Evolutionary conservation across 2,113 vertebrate species (phyloP).

Genomic region (Scophthalmus maximus): DNA sequence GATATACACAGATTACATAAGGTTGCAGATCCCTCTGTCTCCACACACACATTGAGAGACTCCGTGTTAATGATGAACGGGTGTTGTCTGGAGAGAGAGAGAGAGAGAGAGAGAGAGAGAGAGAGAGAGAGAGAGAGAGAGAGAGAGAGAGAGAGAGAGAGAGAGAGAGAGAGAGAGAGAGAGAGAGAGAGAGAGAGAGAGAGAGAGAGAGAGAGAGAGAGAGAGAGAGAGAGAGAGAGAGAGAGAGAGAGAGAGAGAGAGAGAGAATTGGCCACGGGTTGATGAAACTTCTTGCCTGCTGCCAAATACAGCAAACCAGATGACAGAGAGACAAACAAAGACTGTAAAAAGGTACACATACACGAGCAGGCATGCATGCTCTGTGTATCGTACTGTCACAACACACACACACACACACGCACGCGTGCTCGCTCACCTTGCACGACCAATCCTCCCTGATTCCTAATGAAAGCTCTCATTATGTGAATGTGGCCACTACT

Average conservation of each 20-base stretch:
- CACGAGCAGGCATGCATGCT: background rate
- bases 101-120: too few species aligned
- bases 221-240: too few species aligned
- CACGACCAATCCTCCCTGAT: conserved; percentile 44
- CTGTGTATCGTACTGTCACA: conserved; percentile 11
- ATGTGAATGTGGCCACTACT: conserved; percentile 70
- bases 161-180: too few species aligned
- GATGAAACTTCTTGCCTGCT: conserved; percentile 8
- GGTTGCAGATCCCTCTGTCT: conserved; percentile 53
- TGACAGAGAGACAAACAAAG: conserved; percentile 16
- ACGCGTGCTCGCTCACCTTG: conserved; percentile 31
- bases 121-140: too few species aligned
- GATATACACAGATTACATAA: conserved; percentile 68
- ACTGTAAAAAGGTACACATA: background rate
- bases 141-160: too few species aligned
- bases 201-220: too few species aligned
- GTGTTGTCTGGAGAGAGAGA: conserved; percentile 40
- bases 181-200: too few species aligned
- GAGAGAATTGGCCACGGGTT: background rate
- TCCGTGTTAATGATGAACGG: conserved; percentile 52
- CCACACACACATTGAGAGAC: conserved; percentile 40
- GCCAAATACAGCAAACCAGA: conserved; percentile 33
- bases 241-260: too few species aligned
- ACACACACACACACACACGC: conserved; percentile 25
- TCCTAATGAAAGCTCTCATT: conserved; percentile 78